Evolutionary conservation across 2,888 invertebrate species (phyloP), one percentile per base, ranked within the genome.

Genomic region (Acronicta alni): DNA sequence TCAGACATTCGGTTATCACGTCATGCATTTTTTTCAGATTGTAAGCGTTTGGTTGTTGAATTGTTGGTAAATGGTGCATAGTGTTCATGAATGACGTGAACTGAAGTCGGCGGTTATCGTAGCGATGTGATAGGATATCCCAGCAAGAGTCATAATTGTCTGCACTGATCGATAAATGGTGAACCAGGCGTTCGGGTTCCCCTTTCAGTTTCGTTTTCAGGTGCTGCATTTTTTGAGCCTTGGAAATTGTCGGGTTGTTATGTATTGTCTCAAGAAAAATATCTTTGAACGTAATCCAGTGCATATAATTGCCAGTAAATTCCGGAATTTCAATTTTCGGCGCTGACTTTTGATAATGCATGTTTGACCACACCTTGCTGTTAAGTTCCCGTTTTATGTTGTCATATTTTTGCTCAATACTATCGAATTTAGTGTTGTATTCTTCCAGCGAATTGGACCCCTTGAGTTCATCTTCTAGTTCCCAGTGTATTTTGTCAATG

Each of bases 71-170:
- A 15, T 37, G 9, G 2, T 23, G 16, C 55, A 55, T 55, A 8
- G 16, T 42, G 23, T 47, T 55, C 47, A 47, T 42, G 10, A 41
- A 56, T 1, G 47, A 42, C 0, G 53, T 57, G 18, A 54, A 57
- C 10, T 47, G 57, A 14, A 57, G 37, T 0, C 45, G 39, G 3
- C 48, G 65, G 43, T 56, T 62, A 35, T 44, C 48, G 37, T 59
- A 63, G 20, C 45, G 52, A 15, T 65, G 67, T 45, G 39, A 55
- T n/a, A 47, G 10, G 6, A 49, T 53, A 5, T 56, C 56, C 56
- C 56, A 56, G 18, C 56, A 56, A 0, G 48, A 20, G 18, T 42
- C 16, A 12, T 55, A 55, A 16, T 55, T 47, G 0, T 56, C 43
- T 2, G 48, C 14, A 17, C 42, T 48, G 4, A 48, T 42, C 2